Conservation (phyloP, 1,140 invertebrate species). For the Psilanteris sp. region DNA sequence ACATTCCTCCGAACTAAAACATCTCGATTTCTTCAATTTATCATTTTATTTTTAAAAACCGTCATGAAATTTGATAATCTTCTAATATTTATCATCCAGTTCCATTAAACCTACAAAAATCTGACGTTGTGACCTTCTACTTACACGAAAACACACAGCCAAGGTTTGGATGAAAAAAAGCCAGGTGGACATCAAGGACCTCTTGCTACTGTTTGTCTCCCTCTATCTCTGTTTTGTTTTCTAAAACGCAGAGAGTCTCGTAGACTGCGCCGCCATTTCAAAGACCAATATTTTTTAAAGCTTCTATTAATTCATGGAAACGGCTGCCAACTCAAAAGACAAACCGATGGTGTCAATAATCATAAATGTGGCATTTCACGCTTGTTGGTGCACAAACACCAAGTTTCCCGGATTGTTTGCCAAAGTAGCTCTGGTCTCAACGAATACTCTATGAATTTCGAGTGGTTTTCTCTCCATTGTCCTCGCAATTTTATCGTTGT, state of each 20-base stretch:
- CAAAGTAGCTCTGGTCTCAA: neutral
- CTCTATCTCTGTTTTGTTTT: neutral
- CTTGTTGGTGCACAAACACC: conserved; percentile 34
- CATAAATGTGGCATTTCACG: conserved; percentile 20
- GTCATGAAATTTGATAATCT: conserved; percentile 17
- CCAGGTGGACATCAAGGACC: conserved; percentile 31
- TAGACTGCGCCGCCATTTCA: neutral
- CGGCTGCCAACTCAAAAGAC: neutral
- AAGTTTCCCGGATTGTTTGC: conserved; percentile 41
- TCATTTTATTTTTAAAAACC: conserved; percentile 1
- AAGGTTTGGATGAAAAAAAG: conserved; percentile 11
- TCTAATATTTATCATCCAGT: conserved; percentile 30
- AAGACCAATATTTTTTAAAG: conserved; percentile 1
- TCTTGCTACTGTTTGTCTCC: neutral
- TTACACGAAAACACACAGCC: conserved; percentile 12
- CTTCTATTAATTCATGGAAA: conserved; percentile 23
- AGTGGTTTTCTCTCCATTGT: conserved; percentile 35
- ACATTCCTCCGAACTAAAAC: too few relatives aligned
- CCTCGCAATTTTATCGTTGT: conserved; percentile 34
- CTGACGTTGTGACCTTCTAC: conserved; percentile 1
- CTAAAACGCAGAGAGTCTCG: neutral
- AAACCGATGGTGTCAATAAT: conserved; percentile 11
- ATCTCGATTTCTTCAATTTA: conserved; percentile 16
- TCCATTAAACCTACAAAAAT: conserved; percentile 18
- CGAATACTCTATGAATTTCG: conserved; percentile 17